A percentile compares a stretch with the other conserved stretches of the same genome.
Conservation (phyloP, 2,113 vertebrate genomes). For the Phylloscopus whistleri region DNA sequence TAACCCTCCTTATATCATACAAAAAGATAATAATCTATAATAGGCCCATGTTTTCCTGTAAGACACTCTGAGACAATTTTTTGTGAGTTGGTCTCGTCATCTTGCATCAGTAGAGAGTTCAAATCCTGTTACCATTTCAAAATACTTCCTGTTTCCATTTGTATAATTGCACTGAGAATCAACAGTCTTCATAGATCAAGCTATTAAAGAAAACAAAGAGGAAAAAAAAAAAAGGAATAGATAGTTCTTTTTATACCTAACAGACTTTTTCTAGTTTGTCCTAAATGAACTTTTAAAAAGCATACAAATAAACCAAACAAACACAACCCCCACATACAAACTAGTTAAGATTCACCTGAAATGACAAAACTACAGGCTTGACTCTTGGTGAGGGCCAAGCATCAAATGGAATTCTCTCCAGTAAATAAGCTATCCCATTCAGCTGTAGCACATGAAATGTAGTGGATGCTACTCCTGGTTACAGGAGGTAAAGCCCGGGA, state of each 20-base stretch:
- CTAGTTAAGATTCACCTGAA: not conserved
- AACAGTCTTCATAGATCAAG: not conserved
- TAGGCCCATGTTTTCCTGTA: not conserved
- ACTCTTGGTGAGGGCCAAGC: not conserved
- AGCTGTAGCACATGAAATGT: not conserved
- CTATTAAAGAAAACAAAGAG: not conserved
- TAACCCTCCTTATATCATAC: not conserved
- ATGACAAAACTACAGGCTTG: not conserved
- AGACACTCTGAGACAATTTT: not conserved
- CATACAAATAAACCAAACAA: not conserved
- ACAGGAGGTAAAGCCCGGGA: not conserved
- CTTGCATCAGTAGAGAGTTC: not conserved
- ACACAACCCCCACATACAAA: rapidly evolving
- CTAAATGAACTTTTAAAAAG: not conserved
- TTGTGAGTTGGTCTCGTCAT: not conserved
- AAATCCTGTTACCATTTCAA: not conserved
- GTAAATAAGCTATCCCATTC: not conserved
- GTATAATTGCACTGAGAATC: not conserved
- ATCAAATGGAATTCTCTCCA: not conserved
- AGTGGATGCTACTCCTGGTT: not conserved
- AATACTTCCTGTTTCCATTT: not conserved
- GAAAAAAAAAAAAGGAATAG: not conserved
- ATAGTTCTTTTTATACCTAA: not conserved
- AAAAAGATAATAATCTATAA: not conserved
- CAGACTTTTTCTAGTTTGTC: not conserved